These are phyloP conservation scores for Anas georgica DNA, from an alignment of 2,797 vertebrate species.

Conservation along the genomic window DNA sequence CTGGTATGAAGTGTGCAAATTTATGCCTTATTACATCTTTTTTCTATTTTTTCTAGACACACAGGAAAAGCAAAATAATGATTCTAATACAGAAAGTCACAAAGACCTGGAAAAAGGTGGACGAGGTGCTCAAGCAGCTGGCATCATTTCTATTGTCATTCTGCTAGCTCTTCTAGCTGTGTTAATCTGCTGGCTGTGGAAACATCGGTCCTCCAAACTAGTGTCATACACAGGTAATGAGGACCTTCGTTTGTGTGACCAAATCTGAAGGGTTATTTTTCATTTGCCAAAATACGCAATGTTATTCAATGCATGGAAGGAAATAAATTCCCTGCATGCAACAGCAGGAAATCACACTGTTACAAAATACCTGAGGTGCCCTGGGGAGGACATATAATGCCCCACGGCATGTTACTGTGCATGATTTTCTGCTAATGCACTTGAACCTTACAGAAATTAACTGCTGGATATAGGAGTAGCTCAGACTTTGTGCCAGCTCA, in stretches of 20 bases:
- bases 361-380: neutral
- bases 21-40: neutral
- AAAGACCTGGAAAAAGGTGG: neutral
- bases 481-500: neutral
- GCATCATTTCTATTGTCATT: neutral
- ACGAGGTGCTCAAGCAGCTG: neutral
- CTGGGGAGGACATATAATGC: neutral
- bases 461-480: neutral
- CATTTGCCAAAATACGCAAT: neutral
- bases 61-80: neutral
- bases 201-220: neutral
- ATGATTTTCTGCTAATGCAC: neutral
- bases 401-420: neutral
- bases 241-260: neutral
- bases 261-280: neutral
- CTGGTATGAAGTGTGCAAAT: neutral
- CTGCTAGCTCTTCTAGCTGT: neutral
- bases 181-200: constrained; percentile 22
- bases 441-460: neutral
- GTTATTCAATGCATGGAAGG: accelerated
- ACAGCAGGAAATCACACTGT: neutral
- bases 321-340: neutral
- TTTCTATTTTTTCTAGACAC: constrained; percentile 25
- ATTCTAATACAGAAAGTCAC: neutral
- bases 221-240: constrained; percentile 51